Evolutionary conservation across 2,888 invertebrate genomes (phyloP), one percentile per base, ranked within the genome.

Genomic region (Bombyx huttoni): DNA sequence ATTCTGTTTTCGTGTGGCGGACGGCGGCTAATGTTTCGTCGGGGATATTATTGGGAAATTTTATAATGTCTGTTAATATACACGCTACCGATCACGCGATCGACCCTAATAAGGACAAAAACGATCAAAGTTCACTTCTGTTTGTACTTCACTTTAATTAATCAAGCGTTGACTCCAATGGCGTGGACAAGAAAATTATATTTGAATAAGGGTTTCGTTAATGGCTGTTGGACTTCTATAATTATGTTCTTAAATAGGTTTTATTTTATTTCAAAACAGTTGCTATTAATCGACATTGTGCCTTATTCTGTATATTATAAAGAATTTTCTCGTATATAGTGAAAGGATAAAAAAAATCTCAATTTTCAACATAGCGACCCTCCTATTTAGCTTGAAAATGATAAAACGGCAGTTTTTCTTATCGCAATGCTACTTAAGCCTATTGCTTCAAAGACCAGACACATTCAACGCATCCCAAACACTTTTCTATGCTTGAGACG

Each of bases 1-100:
- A 85, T 82, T 81, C 74, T 78, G 75, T 78, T 77, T 84, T 77
- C 82, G 79, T 84, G 83, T 77, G 72, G 74, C 75, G 69, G 69
- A 68, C 70, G 68, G 67, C 61, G 65, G 75, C 74, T 81, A 83
- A 85, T 82, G 80, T 81, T 83, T 75, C 76, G 73, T 63, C 62
- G 61, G 68, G 70, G 77, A 81, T 83, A 81, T 81, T 87, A 87
- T 85, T 82, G 82, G 79, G 68, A 82, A 80, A 81, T 84, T 82
- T 75, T 77, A 78, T 85, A 85, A 85, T 85, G 81, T 82, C 78
- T 81, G 75, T 79, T 83, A 82, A 85, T 81, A 75, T 72, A 76
- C 84, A 85, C 83, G 85, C 82, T 60, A 81, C 58, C 53, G 61
- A 68, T 67, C 85, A 86, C 85, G 86, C 85, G 72, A 85, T 67